Conservation (phyloP, 2,113 vertebrate species). For the Cariama cristata region DNA sequence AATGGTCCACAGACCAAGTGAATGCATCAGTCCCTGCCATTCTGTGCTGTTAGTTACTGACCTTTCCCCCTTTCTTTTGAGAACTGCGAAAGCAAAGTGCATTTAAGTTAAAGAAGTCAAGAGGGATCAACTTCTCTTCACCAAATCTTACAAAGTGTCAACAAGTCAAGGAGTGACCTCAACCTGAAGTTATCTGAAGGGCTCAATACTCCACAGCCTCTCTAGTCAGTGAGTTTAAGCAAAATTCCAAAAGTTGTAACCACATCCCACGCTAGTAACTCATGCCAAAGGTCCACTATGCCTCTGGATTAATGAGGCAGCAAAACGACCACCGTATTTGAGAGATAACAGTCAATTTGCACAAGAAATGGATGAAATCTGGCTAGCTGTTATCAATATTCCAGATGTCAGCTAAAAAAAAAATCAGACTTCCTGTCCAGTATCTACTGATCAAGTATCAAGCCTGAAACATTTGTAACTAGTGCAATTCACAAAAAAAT, state of each 20-base stretch:
- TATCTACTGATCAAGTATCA: neutral
- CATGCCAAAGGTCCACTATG: neutral
- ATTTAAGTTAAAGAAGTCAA: neutral
- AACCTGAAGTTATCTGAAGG: neutral
- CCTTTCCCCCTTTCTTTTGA: neutral
- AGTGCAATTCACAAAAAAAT: rapidly evolving
- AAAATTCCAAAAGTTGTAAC: neutral
- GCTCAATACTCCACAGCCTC: neutral
- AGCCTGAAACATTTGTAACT: neutral
- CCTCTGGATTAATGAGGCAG: neutral
- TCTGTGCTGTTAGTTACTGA: neutral
- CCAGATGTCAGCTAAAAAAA: neutral
- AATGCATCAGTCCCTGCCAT: neutral
- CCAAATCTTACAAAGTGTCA: neutral
- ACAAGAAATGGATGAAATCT: neutral
- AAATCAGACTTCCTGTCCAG: neutral
- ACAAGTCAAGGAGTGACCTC: neutral
- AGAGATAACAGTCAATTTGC: neutral
- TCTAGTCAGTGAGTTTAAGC: neutral
- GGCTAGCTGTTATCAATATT: neutral
- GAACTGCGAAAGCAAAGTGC: neutral
- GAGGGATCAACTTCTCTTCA: neutral
- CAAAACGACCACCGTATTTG: neutral
- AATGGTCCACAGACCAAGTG: neutral
- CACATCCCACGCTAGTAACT: neutral